Percentiles rank a stretch among this genome's conserved stretches.
These are phyloP conservation scores for Machimus rusticus DNA, from an alignment of 2,888 invertebrate genomes.

Conservation along the genomic window DNA sequence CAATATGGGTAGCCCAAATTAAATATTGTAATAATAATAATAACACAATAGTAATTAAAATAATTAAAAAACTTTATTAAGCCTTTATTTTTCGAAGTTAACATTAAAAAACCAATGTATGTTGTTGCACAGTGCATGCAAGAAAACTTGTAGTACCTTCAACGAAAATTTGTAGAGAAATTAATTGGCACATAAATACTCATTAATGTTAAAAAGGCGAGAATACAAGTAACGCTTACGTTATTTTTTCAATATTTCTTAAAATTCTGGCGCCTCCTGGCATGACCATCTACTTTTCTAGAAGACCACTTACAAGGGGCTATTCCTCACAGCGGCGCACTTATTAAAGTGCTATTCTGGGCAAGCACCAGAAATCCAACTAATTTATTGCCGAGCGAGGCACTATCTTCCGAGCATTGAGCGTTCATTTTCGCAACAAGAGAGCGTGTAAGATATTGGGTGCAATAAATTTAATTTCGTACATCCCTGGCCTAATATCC, in stretches of 20 bases:
- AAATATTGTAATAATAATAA: too few relatives aligned
- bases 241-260: not conserved
- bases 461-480: constrained; percentile 43
- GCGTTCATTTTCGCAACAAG: not conserved
- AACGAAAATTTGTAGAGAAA: not conserved
- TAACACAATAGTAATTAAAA: too few relatives aligned
- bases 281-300: not conserved
- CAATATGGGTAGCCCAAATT: too few relatives aligned
- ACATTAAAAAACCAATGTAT: too few relatives aligned
- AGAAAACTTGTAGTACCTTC: not conserved
- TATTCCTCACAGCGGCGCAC: not conserved
- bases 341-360: constrained; percentile 8
- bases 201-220: not conserved
- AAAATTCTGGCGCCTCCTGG: not conserved
- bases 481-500: constrained; percentile 15
- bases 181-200: not conserved
- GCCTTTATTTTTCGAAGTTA: too few relatives aligned
- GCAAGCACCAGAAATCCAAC: not conserved
- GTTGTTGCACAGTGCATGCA: too few relatives aligned
- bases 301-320: not conserved
- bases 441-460: constrained; percentile 34
- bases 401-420: not conserved
- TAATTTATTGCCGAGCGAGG: not conserved
- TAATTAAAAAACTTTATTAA: too few relatives aligned
- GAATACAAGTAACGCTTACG: not conserved